Evolutionary conservation across 2,113 vertebrate species (phyloP).

Genomic region (Sakesphorus luctuosus): DNA sequence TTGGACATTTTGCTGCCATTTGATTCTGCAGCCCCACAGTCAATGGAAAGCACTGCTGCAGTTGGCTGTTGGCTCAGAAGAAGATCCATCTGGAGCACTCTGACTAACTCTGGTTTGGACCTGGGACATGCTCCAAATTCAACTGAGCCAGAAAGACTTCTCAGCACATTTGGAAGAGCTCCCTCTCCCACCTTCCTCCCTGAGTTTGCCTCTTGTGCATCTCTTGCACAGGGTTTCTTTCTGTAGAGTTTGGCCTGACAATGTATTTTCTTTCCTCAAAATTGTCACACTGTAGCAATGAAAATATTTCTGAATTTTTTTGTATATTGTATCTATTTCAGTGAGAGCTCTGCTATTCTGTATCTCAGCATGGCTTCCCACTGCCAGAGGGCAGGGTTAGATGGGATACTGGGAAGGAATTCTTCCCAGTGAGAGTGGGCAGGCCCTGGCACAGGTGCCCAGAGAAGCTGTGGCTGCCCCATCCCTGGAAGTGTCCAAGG

Average conservation of each 20-base stretch:
- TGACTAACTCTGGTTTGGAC: slow-evolving; percentile 1
- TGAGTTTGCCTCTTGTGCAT: background rate
- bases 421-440: accelerated
- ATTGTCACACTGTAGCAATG: background rate
- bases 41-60: background rate
- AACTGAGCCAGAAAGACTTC: background rate
- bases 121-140: slow-evolving; percentile 22
- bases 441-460: background rate
- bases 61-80: background rate
- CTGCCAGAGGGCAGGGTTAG: accelerated
- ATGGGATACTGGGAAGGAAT: background rate
- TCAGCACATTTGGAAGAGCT: background rate
- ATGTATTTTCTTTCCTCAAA: background rate
- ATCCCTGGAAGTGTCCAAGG: background rate
- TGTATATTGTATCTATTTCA: background rate
- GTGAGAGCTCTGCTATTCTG: background rate
- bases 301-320: background rate
- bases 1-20: slow-evolving; percentile 31
- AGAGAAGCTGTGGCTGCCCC: background rate
- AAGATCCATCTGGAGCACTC: background rate
- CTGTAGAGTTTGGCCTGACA: background rate
- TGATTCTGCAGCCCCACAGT: background rate
- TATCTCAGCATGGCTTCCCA: background rate
- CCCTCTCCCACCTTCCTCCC: background rate
- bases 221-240: background rate